These are phyloP conservation scores for Nannobrachium achirus DNA, from an alignment of 2,113 vertebrate genomes.

Conservation along the genomic window DNA sequence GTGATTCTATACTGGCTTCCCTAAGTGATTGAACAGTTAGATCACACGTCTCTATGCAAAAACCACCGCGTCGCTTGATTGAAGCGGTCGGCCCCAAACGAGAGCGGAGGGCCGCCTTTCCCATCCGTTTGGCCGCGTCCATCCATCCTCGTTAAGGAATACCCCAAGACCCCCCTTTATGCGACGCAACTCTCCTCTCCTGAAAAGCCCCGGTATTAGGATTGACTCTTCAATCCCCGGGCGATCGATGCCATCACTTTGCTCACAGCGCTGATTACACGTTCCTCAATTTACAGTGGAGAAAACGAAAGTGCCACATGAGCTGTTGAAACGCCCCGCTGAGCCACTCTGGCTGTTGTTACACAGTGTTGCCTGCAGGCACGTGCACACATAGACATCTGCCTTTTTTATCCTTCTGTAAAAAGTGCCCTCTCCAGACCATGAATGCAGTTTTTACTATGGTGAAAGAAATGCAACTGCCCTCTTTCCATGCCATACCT, in stretches of 20 bases:
- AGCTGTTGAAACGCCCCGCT: conserved; percentile 37
- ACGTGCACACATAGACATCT: too few relatives aligned
- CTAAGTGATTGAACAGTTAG: conserved; percentile 53
- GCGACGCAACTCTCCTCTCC: conserved; percentile 43
- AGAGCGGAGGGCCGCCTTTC: conserved; percentile 59
- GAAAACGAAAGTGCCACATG: conserved; percentile 9
- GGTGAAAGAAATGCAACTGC: too few relatives aligned
- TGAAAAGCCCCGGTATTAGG: conserved; percentile 64
- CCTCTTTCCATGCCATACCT: too few relatives aligned
- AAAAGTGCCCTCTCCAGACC: too few relatives aligned
- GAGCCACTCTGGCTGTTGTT: too few relatives aligned
- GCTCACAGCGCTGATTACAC: conserved; percentile 73
- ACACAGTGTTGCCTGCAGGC: too few relatives aligned
- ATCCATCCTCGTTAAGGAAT: conserved; percentile 74
- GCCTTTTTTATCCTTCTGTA: too few relatives aligned
- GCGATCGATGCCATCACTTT: conserved; percentile 75
- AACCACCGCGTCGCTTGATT: conserved; percentile 56
- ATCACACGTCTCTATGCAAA: conserved; percentile 54
- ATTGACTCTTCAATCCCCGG: conserved; percentile 77
- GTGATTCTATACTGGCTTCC: conserved; percentile 40
- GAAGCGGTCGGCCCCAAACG: conserved; percentile 62
- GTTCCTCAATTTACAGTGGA: conserved; percentile 65
- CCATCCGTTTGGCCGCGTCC: conserved; percentile 44
- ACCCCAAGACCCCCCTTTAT: conserved; percentile 22
- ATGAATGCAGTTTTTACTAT: too few relatives aligned